phyloP scores from a whole-genome alignment of 2,888 invertebrate species.

The Trachelus stipa region DNA sequence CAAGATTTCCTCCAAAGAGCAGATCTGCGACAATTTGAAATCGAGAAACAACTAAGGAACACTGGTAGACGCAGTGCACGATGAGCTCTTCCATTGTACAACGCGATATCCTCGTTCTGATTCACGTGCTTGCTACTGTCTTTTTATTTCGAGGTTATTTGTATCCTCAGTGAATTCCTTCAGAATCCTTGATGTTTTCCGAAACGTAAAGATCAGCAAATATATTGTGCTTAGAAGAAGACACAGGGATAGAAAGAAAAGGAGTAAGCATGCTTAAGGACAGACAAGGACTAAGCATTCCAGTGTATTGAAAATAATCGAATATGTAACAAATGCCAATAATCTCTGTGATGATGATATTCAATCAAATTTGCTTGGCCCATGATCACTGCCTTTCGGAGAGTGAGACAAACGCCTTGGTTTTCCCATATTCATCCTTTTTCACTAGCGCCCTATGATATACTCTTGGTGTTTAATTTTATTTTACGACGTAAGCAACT shows the following conservation, averaged over 20 bases:
- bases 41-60: conserved; percentile 83
- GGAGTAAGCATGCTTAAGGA: not conserved
- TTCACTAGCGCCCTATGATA: not conserved
- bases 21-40: conserved; percentile 91
- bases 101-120: not conserved
- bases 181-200: not conserved
- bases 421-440: not conserved
- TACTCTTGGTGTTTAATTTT: conserved; percentile 1
- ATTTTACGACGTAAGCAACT: not conserved
- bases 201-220: not conserved
- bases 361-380: not conserved
- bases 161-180: not conserved
- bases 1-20: conserved; percentile 92
- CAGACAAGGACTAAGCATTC: conserved; percentile 42
- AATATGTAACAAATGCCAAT: not conserved
- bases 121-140: not conserved
- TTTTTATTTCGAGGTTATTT: not conserved
- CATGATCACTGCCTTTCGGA: not conserved
- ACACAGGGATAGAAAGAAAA: not conserved
- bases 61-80: conserved; percentile 74
- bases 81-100: conserved; percentile 35
- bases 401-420: not conserved
- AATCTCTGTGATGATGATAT: not conserved
- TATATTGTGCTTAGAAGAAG: not conserved
- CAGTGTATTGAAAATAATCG: conserved; percentile 31